Evolutionary conservation across 1,140 invertebrate species (phyloP).

Genomic region (Aradophagus sp.): DNA sequence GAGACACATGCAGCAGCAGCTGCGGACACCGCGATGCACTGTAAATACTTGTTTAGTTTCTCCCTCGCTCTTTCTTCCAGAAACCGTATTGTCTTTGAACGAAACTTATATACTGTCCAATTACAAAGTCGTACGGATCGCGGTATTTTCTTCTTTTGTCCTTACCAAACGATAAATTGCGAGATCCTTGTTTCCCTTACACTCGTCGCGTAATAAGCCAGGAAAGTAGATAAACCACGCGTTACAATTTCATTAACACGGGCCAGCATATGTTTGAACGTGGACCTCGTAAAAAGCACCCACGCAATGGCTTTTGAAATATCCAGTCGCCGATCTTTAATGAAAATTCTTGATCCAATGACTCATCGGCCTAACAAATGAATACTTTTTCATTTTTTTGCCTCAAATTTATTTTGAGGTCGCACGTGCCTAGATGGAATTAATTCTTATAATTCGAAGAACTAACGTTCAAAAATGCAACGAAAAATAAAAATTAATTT

Average conservation of each 20-base stretch:
- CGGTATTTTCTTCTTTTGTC: slow-evolving; percentile 58
- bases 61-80: slow-evolving; percentile 58
- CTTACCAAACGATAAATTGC: too few relatives aligned
- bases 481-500: too few relatives aligned
- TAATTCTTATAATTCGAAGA: too few relatives aligned
- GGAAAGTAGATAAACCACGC: slow-evolving; percentile 6
- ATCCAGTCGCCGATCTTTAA: slow-evolving; percentile 10
- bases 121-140: slow-evolving; percentile 56
- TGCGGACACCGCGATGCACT: slow-evolving; percentile 72
- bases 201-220: slow-evolving; percentile 51
- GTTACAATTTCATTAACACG: slow-evolving; percentile 58
- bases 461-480: too few relatives aligned
- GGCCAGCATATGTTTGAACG: slow-evolving; percentile 53
- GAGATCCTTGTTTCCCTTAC: too few relatives aligned
- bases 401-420: slow-evolving; percentile 35
- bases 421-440: too few relatives aligned
- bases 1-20: slow-evolving; percentile 71
- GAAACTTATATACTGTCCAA: slow-evolving; percentile 71
- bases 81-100: slow-evolving; percentile 69
- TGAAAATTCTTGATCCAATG: slow-evolving; percentile 29
- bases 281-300: slow-evolving; percentile 53
- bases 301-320: slow-evolving; percentile 39
- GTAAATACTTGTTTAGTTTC: too few relatives aligned
- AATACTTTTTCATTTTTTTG: slow-evolving; percentile 37
- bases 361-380: slow-evolving; percentile 41